Conservation (phyloP, 1,140 invertebrate species). For the Cyclina sinensis region DNA sequence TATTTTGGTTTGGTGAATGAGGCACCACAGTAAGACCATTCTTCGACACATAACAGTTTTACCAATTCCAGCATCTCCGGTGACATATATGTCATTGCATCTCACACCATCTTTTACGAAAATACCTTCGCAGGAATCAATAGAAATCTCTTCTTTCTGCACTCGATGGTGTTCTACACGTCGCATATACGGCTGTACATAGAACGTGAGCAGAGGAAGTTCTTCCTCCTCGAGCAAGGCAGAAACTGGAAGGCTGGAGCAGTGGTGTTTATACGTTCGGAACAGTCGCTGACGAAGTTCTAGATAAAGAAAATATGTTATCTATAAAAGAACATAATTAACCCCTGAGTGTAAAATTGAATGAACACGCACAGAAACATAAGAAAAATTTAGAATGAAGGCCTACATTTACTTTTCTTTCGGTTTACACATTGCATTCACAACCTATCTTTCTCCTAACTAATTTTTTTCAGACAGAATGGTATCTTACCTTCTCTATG, state of each 20-base stretch:
- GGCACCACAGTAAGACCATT: constrained; percentile 23
- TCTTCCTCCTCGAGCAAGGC: background rate
- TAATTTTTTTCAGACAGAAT: too few relatives aligned
- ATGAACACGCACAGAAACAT: too few relatives aligned
- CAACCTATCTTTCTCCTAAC: too few relatives aligned
- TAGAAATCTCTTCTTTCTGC: background rate
- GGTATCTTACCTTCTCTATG: background rate
- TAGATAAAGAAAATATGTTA: background rate
- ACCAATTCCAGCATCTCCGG: constrained; percentile 28
- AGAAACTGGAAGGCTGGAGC: background rate
- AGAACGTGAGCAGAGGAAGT: background rate
- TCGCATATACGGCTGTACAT: background rate
- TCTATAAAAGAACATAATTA: too few relatives aligned
- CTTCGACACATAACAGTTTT: constrained; percentile 42
- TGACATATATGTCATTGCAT: constrained; percentile 16
- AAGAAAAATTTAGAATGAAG: too few relatives aligned
- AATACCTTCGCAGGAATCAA: background rate
- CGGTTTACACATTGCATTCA: too few relatives aligned
- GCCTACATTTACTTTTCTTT: too few relatives aligned
- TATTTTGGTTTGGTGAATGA: background rate
- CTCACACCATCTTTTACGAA: background rate
- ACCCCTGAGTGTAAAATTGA: too few relatives aligned
- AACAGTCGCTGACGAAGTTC: background rate
- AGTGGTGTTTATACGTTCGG: background rate
- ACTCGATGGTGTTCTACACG: background rate